phyloP scores from a whole-genome alignment of 2,113 vertebrate genomes.

The Hylia prasina region DNA sequence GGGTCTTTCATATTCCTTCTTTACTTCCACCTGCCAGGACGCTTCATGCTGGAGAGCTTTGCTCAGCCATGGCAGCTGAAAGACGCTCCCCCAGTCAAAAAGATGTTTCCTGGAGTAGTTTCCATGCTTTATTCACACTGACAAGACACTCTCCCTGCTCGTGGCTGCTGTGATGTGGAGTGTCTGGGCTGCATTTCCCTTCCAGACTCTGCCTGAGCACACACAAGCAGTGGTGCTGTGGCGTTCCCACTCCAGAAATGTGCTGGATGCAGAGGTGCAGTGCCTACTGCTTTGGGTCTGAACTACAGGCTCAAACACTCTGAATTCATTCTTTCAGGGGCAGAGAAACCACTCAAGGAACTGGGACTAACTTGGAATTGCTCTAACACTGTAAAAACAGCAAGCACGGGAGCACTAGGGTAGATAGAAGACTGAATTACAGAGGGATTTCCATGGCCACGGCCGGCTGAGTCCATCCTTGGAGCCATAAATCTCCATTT shows the following conservation, averaged over 20 bases:
- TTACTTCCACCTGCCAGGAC: background rate
- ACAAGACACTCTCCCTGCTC: background rate
- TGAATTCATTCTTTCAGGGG: background rate
- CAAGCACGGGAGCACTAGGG: background rate
- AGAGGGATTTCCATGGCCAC: background rate
- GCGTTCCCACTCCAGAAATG: background rate
- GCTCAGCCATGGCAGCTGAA: background rate
- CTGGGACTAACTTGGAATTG: background rate
- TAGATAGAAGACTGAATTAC: background rate
- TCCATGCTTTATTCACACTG: background rate
- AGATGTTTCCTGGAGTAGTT: background rate
- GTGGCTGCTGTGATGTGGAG: background rate
- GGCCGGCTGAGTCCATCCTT: rapidly evolving
- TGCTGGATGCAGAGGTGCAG: background rate
- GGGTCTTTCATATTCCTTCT: background rate
- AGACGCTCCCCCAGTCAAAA: background rate
- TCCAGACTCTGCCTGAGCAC: background rate
- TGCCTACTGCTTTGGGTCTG: background rate
- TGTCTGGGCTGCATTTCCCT: background rate
- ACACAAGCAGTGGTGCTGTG: rapidly evolving
- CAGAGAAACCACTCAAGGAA: background rate
- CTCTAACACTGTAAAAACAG: background rate
- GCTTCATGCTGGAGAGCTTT: background rate
- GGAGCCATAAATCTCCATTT: background rate
- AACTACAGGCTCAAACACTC: background rate